A percentile compares a stretch with the other conserved stretches of the same genome.
Evolutionary conservation across 2,797 vertebrate genomes (phyloP).

Genomic region (Vespertilio murinus): DNA sequence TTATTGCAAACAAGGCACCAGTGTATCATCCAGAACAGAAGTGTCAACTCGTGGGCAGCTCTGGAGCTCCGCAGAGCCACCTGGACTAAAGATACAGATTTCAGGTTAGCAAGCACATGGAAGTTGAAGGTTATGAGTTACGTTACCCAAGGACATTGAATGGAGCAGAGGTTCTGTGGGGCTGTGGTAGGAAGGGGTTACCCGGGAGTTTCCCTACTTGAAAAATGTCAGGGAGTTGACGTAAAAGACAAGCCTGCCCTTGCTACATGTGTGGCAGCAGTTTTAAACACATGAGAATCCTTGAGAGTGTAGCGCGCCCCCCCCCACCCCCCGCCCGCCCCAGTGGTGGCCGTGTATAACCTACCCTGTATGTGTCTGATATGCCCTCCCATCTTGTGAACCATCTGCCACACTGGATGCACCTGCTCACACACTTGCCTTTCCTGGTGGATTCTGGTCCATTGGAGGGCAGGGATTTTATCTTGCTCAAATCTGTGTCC

Average conservation of each 20-base stretch:
- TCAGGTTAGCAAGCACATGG: not conserved
- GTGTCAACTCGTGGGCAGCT: not conserved
- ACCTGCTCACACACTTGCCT: not conserved
- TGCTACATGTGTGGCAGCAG: not conserved
- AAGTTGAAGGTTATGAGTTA: not conserved
- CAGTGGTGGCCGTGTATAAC: not conserved
- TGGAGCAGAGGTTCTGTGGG: not conserved
- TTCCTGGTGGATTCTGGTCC: not conserved
- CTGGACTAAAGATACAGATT: not conserved
- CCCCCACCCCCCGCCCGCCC: rapidly evolving
- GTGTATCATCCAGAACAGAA: not conserved
- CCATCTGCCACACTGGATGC: not conserved
- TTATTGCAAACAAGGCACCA: not conserved
- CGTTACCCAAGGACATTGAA: not conserved
- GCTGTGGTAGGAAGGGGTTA: not conserved
- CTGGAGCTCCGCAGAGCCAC: not conserved
- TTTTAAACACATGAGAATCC: not conserved
- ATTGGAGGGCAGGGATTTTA: not conserved
- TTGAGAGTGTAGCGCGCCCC: not conserved
- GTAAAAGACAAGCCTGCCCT: not conserved
- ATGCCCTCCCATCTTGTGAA: not conserved
- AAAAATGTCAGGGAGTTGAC: not conserved
- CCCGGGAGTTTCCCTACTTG: not conserved
- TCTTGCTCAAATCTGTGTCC: not conserved
- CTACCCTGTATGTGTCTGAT: not conserved